A percentile compares a stretch with the other conserved stretches of the same genome.
These are phyloP conservation scores for Drosophila funebris DNA, from an alignment of 1,140 invertebrate species.

Conservation along the genomic window DNA sequence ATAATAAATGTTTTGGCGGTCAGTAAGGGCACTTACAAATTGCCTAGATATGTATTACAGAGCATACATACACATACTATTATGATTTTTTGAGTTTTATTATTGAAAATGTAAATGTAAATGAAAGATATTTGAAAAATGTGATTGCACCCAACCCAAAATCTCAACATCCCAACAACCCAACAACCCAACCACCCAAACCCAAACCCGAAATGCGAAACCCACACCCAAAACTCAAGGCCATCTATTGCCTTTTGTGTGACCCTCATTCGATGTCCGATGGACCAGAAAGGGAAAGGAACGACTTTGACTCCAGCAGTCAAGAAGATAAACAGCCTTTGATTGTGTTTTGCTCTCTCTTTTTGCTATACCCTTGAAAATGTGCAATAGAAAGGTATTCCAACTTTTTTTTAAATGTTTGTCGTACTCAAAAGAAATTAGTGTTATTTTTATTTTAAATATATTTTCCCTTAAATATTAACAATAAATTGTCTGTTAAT, in stretches of 20 bases:
- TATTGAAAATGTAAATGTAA: constrained; percentile 43
- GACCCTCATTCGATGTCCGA: constrained; percentile 35
- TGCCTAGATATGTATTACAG: constrained; percentile 28
- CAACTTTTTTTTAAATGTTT: too few species aligned
- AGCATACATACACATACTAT: constrained; percentile 21
- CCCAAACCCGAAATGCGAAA: background rate
- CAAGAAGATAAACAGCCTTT: constrained; percentile 59
- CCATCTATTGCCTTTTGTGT: constrained; percentile 22
- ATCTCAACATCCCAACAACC: too few species aligned
- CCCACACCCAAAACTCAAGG: constrained; percentile 8
- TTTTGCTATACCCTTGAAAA: background rate
- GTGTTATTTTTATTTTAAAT: too few species aligned
- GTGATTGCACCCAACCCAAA: background rate
- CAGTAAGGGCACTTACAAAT: constrained; percentile 42
- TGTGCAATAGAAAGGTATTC: background rate
- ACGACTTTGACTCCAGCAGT: constrained; percentile 30
- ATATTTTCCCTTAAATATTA: too few species aligned
- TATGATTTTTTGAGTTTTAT: constrained; percentile 25
- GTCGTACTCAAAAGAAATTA: too few species aligned
- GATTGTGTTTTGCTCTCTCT: constrained; percentile 40
- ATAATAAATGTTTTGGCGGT: constrained; percentile 44
- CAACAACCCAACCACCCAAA: background rate
- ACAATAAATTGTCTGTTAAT: too few species aligned
- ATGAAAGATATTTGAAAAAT: constrained; percentile 16
- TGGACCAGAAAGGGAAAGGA: constrained; percentile 18